phyloP scores from a whole-genome alignment of 2,797 vertebrate genomes.

The Lithobates sylvaticus region DNA sequence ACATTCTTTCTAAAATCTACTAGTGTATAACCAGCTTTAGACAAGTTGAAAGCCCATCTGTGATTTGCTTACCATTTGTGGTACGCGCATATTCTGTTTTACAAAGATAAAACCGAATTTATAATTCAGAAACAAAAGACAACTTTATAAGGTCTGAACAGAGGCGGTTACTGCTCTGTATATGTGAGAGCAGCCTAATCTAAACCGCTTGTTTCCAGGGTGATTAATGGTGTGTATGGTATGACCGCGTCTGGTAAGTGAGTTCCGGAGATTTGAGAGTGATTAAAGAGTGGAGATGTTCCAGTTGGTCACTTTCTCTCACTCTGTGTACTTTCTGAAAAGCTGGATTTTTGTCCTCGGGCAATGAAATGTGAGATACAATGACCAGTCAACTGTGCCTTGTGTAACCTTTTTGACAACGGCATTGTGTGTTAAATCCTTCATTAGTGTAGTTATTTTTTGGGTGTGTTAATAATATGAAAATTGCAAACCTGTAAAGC shows the following conservation, averaged over 20 bases:
- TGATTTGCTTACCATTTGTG: background rate
- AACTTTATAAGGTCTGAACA: constrained; percentile 26
- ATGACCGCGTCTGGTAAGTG: background rate
- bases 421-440: background rate
- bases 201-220: constrained; percentile 15
- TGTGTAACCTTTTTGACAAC: constrained; percentile 12
- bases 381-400: constrained; percentile 5
- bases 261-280: background rate
- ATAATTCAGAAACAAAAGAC: background rate
- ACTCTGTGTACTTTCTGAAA: background rate
- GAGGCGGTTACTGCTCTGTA: background rate
- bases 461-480: too few relatives aligned
- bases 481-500: too few relatives aligned
- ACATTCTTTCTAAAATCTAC: too few relatives aligned
- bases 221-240: constrained; percentile 17
- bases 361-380: constrained; percentile 5
- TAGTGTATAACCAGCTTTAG: too few relatives aligned
- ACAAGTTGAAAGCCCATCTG: too few relatives aligned
- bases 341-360: background rate
- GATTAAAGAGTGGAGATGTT: constrained; percentile 26
- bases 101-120: background rate
- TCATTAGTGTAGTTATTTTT: background rate
- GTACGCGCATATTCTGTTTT: background rate
- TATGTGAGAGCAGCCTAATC: background rate
- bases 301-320: constrained; percentile 43